Conservation (phyloP, 2,113 vertebrate genomes). For the Phaethon lepturus region DNA sequence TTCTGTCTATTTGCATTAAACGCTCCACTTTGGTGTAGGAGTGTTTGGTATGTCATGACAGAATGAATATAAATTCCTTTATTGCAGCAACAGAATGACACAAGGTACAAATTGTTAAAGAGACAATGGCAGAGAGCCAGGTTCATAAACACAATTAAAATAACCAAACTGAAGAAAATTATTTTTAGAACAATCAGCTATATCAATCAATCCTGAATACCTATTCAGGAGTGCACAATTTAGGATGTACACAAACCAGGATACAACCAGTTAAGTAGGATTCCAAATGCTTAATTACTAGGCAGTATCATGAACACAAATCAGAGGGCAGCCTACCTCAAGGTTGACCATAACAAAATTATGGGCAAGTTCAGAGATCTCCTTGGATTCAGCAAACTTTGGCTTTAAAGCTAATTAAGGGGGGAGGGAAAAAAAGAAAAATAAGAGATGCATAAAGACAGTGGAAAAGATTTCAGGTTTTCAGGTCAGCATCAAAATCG, state of each 20-base stretch:
- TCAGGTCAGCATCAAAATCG: neutral
- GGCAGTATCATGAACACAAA: neutral
- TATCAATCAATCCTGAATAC: neutral
- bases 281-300: neutral
- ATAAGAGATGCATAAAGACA: neutral
- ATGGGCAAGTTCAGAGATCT: constrained; percentile 96
- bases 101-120: neutral
- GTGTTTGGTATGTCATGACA: neutral
- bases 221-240: neutral
- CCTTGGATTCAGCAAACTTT: constrained; percentile 95
- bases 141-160: neutral
- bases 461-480: neutral
- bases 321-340: constrained; percentile 82
- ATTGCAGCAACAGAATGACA: neutral
- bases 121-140: neutral
- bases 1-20: neutral
- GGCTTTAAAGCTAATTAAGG: constrained; percentile 90
- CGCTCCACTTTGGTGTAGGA: neutral
- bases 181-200: neutral
- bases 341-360: constrained; percentile 99
- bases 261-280: neutral
- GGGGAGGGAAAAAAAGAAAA: neutral
- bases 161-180: neutral
- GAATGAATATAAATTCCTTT: neutral
- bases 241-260: neutral